Base-by-base conservation (phyloP, 2,113 vertebrate species). In the human (Homo sapiens) region DNA sequence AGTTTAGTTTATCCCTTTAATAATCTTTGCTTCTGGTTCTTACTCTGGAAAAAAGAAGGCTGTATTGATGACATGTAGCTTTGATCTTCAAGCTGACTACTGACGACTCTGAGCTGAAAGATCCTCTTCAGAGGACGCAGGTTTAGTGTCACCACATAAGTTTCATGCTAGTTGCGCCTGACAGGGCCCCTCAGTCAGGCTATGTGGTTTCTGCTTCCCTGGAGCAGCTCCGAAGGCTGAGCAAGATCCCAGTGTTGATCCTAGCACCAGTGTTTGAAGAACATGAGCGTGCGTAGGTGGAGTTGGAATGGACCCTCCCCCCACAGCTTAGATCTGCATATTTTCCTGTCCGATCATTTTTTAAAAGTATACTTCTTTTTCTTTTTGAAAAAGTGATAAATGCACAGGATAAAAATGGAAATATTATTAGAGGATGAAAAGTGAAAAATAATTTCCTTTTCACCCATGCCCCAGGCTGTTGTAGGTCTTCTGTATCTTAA, bases 11-110 rank as follows among this genome's bases (percentile, higher is more conserved):
- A 10, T 84, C 57, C 89, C 27, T 20, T 40, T 52, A 35, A 27
- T 5, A 6, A 18, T 59, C 79, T 96, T 96, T 68, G n/a, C 70
- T 96, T 90, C 81, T 83, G 88, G 76, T 95, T 97, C 66, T 83
- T 32, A 2, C 2, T 81, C 73, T 48, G 70, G 52, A 73, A 85
- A 76, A 25, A 22, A 50, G 64, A 76, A 30, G 61, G 32, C 35
- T 2, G 1, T 32, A 7, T 48, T 66, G 18, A 35, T 89, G 48
- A 52, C 11, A 0, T 32, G 84, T 27, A 5, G 61, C 57, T 27
- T 79, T 79, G 84, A 40, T 92, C 43, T 76, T 72, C 14, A 17
- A 4, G 22, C 27, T 40, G 57, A 61, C 40, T 23, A 1, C 22
- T 32, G 2, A n/a, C 16, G 32, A 27, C 17, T 78, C 9, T 92